These are phyloP conservation scores for Lissonota sp. DNA, from an alignment of 2,888 invertebrate genomes.

Conservation along the genomic window DNA sequence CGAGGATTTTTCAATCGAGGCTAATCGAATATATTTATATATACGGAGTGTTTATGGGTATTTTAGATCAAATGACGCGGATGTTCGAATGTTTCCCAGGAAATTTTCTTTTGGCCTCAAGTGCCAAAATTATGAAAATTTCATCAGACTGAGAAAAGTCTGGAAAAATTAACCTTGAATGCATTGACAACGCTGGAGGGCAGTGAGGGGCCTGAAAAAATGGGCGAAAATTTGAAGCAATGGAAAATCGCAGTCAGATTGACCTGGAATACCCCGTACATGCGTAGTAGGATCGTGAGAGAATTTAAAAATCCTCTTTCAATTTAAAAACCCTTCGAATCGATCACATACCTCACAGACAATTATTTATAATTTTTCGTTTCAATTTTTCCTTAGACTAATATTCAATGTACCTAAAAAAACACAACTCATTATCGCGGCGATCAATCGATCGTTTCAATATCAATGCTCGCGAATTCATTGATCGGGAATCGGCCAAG, in stretches of 20 bases:
- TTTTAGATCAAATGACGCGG: slow-evolving; percentile 1
- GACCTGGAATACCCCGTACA: too few relatives aligned
- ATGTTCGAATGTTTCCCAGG: slow-evolving; percentile 7
- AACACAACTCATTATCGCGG: background rate
- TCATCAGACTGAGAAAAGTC: too few relatives aligned
- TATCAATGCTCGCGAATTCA: too few relatives aligned
- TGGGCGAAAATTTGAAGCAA: too few relatives aligned
- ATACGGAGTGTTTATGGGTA: slow-evolving; percentile 32
- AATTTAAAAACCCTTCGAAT: background rate
- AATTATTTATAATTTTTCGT: slow-evolving; percentile 11
- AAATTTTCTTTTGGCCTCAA: background rate
- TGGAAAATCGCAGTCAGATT: too few relatives aligned
- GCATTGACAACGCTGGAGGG: too few relatives aligned
- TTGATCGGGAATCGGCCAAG: slow-evolving; percentile 58
- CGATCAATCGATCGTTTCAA: slow-evolving; percentile 7
- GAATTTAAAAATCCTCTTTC: slow-evolving; percentile 7
- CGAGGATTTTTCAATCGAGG: slow-evolving; percentile 60
- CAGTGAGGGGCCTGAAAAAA: too few relatives aligned
- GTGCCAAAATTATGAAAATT: too few relatives aligned
- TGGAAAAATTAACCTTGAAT: too few relatives aligned
- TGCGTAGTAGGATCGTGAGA: too few relatives aligned
- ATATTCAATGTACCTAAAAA: slow-evolving; percentile 57
- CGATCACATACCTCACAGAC: slow-evolving; percentile 10
- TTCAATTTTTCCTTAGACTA: slow-evolving; percentile 19
- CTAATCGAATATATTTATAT: slow-evolving; percentile 26